Evolutionary conservation across 2,888 invertebrate genomes (phyloP).

Genomic region (Pristionchus exspectatus): DNA sequence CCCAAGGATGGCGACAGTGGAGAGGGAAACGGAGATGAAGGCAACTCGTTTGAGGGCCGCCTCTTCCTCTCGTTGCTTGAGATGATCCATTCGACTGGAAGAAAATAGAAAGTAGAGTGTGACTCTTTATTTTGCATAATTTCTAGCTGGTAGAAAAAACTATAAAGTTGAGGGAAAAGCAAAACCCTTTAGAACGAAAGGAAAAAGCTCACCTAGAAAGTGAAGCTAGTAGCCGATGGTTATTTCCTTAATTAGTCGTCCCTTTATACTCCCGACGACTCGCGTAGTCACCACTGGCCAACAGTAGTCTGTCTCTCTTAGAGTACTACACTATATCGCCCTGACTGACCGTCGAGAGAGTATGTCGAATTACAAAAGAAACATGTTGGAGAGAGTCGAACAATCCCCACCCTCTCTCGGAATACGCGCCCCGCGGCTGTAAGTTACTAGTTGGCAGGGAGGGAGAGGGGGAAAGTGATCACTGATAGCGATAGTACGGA

Average conservation of each 20-base stretch:
- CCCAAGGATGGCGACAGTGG: conserved; percentile 49
- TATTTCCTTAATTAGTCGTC: neutral
- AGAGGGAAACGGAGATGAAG: conserved; percentile 46
- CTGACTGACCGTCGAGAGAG: neutral
- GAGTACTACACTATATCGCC: neutral
- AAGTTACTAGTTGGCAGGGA: conserved; percentile 13
- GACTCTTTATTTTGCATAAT: no score
- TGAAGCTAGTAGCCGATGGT: neutral
- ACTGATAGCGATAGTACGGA: neutral
- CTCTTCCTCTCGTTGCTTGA: conserved; percentile 11
- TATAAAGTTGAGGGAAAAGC: no score
- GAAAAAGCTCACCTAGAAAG: neutral
- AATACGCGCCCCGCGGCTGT: neutral
- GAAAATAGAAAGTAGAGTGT: neutral
- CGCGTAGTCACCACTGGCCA: neutral
- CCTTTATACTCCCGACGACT: conserved; percentile 18
- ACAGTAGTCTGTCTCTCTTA: neutral
- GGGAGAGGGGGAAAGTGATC: neutral
- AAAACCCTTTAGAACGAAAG: no score
- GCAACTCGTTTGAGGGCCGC: conserved; percentile 42
- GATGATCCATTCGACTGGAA: conserved; percentile 14
- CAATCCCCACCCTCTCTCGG: neutral
- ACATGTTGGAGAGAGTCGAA: neutral
- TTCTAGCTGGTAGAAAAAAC: no score
- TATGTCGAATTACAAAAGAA: no score